Evolutionary conservation across 2,113 vertebrate species (phyloP).

Genomic region (Leptobrachium leishanense): DNA sequence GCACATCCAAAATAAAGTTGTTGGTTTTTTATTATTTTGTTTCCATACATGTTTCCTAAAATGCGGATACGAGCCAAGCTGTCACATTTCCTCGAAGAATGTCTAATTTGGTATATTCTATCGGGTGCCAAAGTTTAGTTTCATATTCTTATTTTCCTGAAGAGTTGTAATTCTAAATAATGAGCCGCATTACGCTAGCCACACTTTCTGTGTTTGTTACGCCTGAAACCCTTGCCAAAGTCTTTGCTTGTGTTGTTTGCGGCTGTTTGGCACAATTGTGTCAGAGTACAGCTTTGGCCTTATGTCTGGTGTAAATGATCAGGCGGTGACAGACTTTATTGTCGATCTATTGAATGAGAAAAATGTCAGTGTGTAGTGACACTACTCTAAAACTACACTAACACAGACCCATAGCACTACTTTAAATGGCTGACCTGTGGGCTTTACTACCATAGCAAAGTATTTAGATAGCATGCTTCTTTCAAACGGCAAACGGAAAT

Average conservation of each 20-base stretch:
- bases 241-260: too few species aligned
- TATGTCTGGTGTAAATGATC: conserved; percentile 1
- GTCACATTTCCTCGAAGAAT: background rate
- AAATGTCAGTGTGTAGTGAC: background rate
- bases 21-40: background rate
- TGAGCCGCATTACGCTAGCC: background rate
- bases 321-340: background rate
- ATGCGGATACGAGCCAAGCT: background rate
- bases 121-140: background rate
- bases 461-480: too few species aligned
- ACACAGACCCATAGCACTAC: too few species aligned
- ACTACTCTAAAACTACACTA: too few species aligned
- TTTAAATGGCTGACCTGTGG: too few species aligned
- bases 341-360: too few species aligned
- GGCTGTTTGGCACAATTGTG: too few species aligned
- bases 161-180: background rate
- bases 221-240: too few species aligned
- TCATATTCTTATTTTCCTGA: background rate
- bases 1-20: background rate
- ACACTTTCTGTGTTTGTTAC: background rate
- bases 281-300: background rate
- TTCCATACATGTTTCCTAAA: background rate
- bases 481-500: too few species aligned
- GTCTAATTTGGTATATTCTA: background rate
- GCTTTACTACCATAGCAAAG: too few species aligned